These are phyloP conservation scores for Hippocampus abdominalis DNA, from an alignment of 2,113 vertebrate genomes.

Conservation along the genomic window DNA sequence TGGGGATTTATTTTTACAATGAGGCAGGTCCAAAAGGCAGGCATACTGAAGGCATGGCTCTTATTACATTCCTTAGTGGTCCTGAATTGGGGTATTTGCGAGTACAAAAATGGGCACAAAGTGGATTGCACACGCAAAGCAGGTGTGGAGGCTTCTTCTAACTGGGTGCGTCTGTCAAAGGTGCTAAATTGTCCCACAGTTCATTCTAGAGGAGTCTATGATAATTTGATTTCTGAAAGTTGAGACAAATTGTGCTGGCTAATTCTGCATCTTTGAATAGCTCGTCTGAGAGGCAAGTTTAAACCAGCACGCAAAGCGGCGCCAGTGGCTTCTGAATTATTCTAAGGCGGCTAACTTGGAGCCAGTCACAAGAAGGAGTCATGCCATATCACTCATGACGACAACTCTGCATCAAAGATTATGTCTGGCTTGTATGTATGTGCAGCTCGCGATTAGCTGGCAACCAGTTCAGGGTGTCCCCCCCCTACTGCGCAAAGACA, in stretches of 20 bases:
- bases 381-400: too few species aligned
- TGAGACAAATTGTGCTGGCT: neutral
- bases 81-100: conserved; percentile 5
- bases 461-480: too few species aligned
- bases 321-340: too few species aligned
- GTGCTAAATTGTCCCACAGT: neutral
- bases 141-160: neutral
- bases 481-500: too few species aligned
- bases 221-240: neutral
- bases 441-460: too few species aligned
- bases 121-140: neutral
- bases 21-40: conserved; percentile 23
- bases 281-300: too few species aligned
- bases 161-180: neutral
- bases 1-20: conserved; percentile 54
- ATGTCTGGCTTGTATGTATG: too few species aligned
- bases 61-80: conserved; percentile 40
- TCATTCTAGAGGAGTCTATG: neutral
- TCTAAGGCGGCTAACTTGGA: too few species aligned
- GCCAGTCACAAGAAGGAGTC: too few species aligned
- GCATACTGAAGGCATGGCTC: conserved; percentile 22
- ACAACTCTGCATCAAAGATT: too few species aligned
- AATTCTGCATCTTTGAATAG: too few species aligned
- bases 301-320: too few species aligned
- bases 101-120: neutral